These are phyloP conservation scores for Cyanoramphus novaezelandiae DNA, from an alignment of 2,113 vertebrate genomes.

Conservation along the genomic window DNA sequence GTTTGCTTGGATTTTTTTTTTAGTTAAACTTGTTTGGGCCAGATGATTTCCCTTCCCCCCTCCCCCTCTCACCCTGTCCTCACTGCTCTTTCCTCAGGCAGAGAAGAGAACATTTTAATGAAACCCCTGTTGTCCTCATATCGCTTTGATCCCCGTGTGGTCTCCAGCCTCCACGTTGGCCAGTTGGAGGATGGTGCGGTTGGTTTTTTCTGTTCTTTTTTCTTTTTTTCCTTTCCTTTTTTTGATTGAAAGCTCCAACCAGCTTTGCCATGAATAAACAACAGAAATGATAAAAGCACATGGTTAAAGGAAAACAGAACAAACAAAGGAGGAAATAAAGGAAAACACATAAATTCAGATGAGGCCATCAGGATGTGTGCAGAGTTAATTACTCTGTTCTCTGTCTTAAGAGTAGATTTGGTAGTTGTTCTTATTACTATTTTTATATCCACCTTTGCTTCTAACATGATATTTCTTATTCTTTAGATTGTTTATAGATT, in stretches of 20 bases:
- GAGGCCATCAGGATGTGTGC: not conserved
- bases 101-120: constrained; percentile 86
- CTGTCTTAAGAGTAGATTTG: not conserved
- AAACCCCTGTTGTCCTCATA: constrained; percentile 89
- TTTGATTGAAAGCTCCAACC: constrained; percentile 74
- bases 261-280: constrained; percentile 79
- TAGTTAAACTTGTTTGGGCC: constrained; percentile 89
- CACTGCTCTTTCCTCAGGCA: constrained; percentile 84
- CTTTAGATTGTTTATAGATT: constrained; percentile 51
- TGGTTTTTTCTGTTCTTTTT: not conserved
- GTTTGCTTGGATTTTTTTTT: constrained; percentile 81
- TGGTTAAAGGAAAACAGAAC: constrained; percentile 57
- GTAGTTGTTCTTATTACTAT: not conserved
- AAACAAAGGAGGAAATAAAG: constrained; percentile 75
- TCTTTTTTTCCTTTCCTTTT: not conserved
- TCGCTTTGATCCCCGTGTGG: constrained; percentile 86
- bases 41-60: constrained; percentile 83
- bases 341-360: constrained; percentile 69
- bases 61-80: constrained; percentile 78
- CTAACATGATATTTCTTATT: constrained; percentile 45
- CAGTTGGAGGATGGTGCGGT: constrained; percentile 76
- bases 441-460: not conserved
- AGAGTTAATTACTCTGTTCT: constrained; percentile 68
- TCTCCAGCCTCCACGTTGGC: constrained; percentile 78
- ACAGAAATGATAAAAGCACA: constrained; percentile 65